Evolutionary conservation across 2,113 vertebrate species (phyloP), one percentile per base, ranked within the genome.

Genomic region (Amphilophus citrinellus): DNA sequence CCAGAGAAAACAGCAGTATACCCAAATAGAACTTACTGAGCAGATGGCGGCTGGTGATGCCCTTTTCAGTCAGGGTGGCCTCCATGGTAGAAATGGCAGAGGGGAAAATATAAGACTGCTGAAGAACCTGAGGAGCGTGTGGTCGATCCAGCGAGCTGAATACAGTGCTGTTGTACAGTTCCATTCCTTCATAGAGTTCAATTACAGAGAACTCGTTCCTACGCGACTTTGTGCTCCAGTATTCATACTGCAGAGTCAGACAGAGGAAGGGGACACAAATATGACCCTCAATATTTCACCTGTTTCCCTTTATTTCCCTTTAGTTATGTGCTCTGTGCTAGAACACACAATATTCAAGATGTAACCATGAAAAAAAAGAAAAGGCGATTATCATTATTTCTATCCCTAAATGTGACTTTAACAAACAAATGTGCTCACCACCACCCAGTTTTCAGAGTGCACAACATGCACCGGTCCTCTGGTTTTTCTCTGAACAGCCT

Each of bases 391-490:
- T 76, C 10, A 63, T n/a, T 35, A 56, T 81, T 27, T 53, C 1
- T 62, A 13, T 63, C 20, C 17, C 42, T 18, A 63, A 50, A 4
- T 39, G 39, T 15, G 39, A 59, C 10, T 56, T 35, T 10, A 39
- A 6, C 11, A 1, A 20, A 50, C 1, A 35, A 6, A 15, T 5
- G 8, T 17, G 88, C 97, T 97, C 91, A 99, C 98, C 97, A 99
- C 98, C 86, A 99, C 97, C 98, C 98, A 99, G 96, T 99, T 99
- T 94, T 99, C 98, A 0, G 98, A 98, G 78, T 99, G 98, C 35
- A 99, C 98, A 1, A 99, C 95, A 79, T 98, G 97, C 78, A 99
- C 97, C 0, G 98, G 98, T 2, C 98, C 98, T 88, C 89, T 97
- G 20, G 98, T 96, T 91, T 98, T 98, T 80, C 97, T 97, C 96